Conservation (phyloP, 2,888 invertebrate genomes). For the Muscina levida region DNA sequence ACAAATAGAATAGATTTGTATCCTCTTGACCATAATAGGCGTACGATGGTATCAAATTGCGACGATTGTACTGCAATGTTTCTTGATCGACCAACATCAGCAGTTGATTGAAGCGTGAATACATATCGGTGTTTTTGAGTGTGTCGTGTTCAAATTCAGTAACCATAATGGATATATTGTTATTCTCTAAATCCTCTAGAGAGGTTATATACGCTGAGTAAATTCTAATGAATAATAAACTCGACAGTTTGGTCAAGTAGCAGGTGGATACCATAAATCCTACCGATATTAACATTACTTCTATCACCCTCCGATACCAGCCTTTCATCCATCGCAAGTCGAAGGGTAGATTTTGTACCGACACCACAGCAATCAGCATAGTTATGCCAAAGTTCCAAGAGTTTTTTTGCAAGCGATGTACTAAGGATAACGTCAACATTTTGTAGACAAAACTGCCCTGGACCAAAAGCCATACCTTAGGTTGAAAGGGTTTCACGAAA, state of each 20-base stretch:
- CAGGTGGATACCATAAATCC: conserved; percentile 56
- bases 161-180: conserved; percentile 51
- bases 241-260: conserved; percentile 55
- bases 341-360: conserved; percentile 39
- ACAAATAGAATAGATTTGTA: conserved; percentile 66
- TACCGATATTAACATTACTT: conserved; percentile 33
- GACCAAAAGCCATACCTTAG: conserved; percentile 33
- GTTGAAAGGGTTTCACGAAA: conserved; percentile 53
- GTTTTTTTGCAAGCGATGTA: conserved; percentile 45
- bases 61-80: conserved; percentile 45
- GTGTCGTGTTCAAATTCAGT: conserved; percentile 33
- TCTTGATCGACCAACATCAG: conserved; percentile 30
- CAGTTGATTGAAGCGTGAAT: conserved; percentile 25
- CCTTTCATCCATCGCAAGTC: conserved; percentile 18
- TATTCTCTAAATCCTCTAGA: conserved; percentile 29
- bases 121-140: not conserved
- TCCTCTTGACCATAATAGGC: conserved; percentile 61
- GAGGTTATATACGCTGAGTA: conserved; percentile 26
- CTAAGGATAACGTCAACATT: conserved; percentile 14
- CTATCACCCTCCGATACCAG: conserved; percentile 22
- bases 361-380: conserved; percentile 17
- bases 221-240: conserved; percentile 30
- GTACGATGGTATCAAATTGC: conserved; percentile 55
- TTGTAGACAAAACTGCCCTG: conserved; percentile 20
- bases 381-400: conserved; percentile 39